phyloP scores from a whole-genome alignment of 35 echinoderm and acorn worm species.

The Ptychodera flava region DNA sequence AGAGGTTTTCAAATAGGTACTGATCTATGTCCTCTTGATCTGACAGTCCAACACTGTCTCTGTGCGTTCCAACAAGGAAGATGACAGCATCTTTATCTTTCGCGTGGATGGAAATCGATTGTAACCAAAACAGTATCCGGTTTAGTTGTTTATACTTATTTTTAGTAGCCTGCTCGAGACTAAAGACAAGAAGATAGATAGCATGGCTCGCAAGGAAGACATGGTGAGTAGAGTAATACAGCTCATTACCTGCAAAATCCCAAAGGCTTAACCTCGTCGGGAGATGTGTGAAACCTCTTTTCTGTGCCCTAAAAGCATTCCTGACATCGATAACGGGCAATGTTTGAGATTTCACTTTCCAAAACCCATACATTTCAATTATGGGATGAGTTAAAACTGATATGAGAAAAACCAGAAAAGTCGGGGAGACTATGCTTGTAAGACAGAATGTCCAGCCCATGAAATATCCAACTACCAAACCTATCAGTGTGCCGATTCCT shows the following conservation, averaged over 20 bases:
- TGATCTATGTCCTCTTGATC: too few species aligned
- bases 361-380: too few species aligned
- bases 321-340: not conserved
- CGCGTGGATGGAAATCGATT: conserved; percentile 12
- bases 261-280: conserved; percentile 3
- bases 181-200: conserved; percentile 20
- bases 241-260: conserved; percentile 13
- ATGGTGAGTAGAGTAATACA: conserved; percentile 15
- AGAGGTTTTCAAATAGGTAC: not conserved
- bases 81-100: conserved; percentile 16
- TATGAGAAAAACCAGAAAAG: too few species aligned
- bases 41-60: not conserved
- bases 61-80: conserved; percentile 27
- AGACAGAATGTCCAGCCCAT: too few species aligned
- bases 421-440: too few species aligned
- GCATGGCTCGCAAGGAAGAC: conserved; percentile 2
- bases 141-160: not conserved
- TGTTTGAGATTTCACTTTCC: too few species aligned
- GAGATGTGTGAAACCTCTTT: not conserved
- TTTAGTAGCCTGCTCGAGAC: not conserved
- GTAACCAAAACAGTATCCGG: conserved; percentile 20
- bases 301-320: not conserved
- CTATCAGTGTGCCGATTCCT: too few species aligned
- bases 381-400: too few species aligned
- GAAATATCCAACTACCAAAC: too few species aligned